These are phyloP conservation scores for Smittia aterrima DNA, from an alignment of 2,888 invertebrate species.

Conservation along the genomic window DNA sequence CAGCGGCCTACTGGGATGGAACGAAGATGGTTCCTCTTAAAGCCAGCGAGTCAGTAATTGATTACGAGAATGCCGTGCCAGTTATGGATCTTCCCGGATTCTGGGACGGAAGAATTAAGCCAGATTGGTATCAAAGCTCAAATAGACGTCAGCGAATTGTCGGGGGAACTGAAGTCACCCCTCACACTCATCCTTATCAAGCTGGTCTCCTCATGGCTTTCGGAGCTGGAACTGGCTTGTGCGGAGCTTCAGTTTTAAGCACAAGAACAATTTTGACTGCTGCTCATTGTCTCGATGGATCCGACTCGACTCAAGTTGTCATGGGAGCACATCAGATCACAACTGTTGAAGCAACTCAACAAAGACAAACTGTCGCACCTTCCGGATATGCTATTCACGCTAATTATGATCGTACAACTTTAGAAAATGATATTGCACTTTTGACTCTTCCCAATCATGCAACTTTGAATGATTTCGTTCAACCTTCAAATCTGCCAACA, in stretches of 20 bases:
- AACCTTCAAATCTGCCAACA: background rate
- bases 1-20: background rate
- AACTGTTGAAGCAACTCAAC: background rate
- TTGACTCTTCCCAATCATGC: background rate
- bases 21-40: too few species aligned
- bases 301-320: background rate
- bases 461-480: constrained; percentile 1
- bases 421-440: constrained; percentile 21
- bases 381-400: constrained; percentile 18
- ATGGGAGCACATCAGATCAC: background rate
- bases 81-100: background rate
- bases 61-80: background rate
- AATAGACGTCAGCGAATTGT: background rate
- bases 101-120: background rate
- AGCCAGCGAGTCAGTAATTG: background rate
- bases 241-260: constrained; percentile 31
- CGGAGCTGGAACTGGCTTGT: background rate
- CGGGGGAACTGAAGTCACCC: background rate
- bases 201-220: background rate
- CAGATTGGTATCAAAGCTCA: background rate
- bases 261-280: constrained; percentile 23
- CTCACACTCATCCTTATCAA: constrained; percentile 24
- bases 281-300: constrained; percentile 30
- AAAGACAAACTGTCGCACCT: background rate
- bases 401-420: constrained; percentile 19